A percentile compares a stretch with the other conserved stretches of the same genome.
Evolutionary conservation across 2,797 vertebrate genomes (phyloP).

Genomic region (Acanthurus lineatus): DNA sequence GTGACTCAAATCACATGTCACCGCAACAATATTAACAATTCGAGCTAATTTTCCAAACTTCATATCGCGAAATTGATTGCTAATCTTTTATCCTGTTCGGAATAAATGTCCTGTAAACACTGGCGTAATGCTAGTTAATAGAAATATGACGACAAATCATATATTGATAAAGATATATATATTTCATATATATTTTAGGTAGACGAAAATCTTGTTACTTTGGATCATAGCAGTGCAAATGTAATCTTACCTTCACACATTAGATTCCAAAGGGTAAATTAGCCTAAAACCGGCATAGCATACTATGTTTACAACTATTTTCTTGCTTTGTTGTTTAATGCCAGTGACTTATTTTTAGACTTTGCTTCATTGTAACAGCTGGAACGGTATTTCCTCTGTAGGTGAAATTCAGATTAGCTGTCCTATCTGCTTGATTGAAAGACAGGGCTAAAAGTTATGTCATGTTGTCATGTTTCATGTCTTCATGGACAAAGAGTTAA

Average conservation of each 20-base stretch:
- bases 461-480: too few species aligned
- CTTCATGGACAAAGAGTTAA: too few species aligned
- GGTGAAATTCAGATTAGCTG: too few species aligned
- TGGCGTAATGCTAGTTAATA: too few species aligned
- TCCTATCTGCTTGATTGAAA: too few species aligned
- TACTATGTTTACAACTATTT: background rate
- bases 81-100: background rate
- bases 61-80: background rate
- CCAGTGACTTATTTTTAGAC: too few species aligned
- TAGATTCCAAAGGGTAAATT: background rate
- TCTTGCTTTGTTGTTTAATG: background rate
- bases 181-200: too few species aligned
- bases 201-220: background rate
- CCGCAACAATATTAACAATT: background rate
- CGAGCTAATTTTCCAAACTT: background rate
- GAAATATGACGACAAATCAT: background rate
- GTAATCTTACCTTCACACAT: background rate
- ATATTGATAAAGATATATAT: too few species aligned
- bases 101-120: background rate
- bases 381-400: too few species aligned
- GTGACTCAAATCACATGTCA: conserved; percentile 50
- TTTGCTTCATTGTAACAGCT: too few species aligned
- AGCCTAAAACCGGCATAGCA: too few species aligned
- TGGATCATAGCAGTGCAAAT: background rate
- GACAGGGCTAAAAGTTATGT: too few species aligned